phyloP scores from a whole-genome alignment of 2,113 vertebrate genomes.

The Grus americana region DNA sequence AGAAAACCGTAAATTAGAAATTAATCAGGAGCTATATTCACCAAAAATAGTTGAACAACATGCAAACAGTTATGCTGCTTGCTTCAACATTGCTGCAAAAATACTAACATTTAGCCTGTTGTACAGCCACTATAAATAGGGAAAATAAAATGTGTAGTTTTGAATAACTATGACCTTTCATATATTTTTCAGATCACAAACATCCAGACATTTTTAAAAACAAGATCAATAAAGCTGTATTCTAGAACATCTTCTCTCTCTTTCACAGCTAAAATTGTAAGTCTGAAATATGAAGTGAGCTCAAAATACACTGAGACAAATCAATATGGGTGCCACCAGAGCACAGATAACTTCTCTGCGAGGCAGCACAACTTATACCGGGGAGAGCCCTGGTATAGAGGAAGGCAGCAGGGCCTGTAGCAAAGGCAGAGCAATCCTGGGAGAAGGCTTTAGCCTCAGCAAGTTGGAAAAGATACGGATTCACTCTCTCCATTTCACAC shows the following conservation, averaged over 20 bases:
- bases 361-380: background rate
- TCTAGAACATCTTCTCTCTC: background rate
- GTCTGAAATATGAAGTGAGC: background rate
- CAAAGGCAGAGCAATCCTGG: background rate
- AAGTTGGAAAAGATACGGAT: background rate
- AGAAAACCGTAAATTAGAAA: background rate
- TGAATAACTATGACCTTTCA: background rate
- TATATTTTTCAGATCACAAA: background rate
- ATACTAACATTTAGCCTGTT: background rate
- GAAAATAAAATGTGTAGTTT: background rate
- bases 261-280: background rate
- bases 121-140: background rate
- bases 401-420: fast-evolving
- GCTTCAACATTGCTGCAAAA: background rate
- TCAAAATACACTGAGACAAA: background rate
- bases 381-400: background rate
- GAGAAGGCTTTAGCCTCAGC: background rate
- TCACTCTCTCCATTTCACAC: background rate
- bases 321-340: background rate
- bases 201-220: background rate
- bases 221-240: background rate
- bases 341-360: background rate
- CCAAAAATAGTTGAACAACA: background rate
- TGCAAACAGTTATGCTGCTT: background rate
- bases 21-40: background rate